These are phyloP conservation scores for Hetaerina americana DNA, from an alignment of 1,140 invertebrate species.

Conservation along the genomic window DNA sequence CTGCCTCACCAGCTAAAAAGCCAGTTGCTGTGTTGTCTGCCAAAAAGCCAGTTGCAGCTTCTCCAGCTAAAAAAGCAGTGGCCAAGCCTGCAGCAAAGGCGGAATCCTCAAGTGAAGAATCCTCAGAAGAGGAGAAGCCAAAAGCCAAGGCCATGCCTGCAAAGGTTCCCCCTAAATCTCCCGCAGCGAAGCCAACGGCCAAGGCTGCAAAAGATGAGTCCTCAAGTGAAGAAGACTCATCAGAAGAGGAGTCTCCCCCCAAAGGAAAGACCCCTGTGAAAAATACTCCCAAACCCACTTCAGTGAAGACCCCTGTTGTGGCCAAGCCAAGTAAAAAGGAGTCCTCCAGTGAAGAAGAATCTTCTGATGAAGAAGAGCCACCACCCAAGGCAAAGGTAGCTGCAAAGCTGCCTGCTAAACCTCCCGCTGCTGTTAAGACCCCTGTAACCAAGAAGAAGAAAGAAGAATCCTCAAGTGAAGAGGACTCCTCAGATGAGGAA, in stretches of 20 bases:
- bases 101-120: neutral
- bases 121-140: neutral
- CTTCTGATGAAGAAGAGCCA: slow-evolving; percentile 23
- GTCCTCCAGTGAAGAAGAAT: slow-evolving; percentile 24
- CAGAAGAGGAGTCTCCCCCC: slow-evolving; percentile 22
- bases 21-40: neutral
- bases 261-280: slow-evolving; percentile 13
- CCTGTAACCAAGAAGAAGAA: neutral
- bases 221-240: slow-evolving; percentile 25
- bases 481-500: slow-evolving; percentile 27
- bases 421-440: neutral
- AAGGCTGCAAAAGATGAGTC: slow-evolving; percentile 4
- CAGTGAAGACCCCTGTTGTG: slow-evolving; percentile 3
- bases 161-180: neutral
- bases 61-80: neutral
- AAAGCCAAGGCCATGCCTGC: neutral
- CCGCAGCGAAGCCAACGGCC: slow-evolving; percentile 13
- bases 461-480: slow-evolving; percentile 18
- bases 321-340: neutral
- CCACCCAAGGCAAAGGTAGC: slow-evolving; percentile 7
- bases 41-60: neutral
- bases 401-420: neutral
- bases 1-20: neutral
- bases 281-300: slow-evolving; percentile 15
- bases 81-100: neutral